These are phyloP conservation scores for Tympanoctomys barrerae DNA, from an alignment of 2,797 vertebrate species.

Conservation along the genomic window DNA sequence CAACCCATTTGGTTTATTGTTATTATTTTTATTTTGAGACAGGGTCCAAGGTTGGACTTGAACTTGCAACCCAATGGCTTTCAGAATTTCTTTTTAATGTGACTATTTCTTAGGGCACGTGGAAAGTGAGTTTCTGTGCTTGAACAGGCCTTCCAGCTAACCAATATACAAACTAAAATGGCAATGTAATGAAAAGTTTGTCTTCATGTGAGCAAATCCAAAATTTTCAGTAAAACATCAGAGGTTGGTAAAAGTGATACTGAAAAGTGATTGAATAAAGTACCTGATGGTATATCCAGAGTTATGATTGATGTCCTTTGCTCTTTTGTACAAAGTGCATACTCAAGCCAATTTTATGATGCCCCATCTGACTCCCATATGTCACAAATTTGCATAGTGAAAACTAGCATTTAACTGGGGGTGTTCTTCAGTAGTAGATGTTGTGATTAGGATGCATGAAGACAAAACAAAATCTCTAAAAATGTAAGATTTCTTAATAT, in stretches of 20 bases:
- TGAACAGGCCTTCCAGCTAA: constrained; percentile 16
- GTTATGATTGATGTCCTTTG: background rate
- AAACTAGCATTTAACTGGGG: background rate
- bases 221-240: constrained; percentile 43
- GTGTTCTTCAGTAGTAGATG: background rate
- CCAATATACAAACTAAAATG: background rate
- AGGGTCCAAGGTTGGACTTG: background rate
- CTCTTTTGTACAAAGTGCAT: background rate
- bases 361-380: background rate
- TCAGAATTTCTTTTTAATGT: background rate
- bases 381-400: background rate
- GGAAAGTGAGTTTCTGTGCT: background rate
- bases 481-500: background rate
- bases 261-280: background rate
- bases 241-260: background rate
- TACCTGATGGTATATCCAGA: background rate
- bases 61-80: background rate
- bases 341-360: background rate
- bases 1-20: background rate
- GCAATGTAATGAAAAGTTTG: background rate
- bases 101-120: background rate
- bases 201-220: background rate
- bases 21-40: background rate
- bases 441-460: background rate
- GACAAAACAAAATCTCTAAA: background rate